These are phyloP conservation scores for Adoxophyes honmai DNA, from an alignment of 1,140 invertebrate species.

Conservation along the genomic window DNA sequence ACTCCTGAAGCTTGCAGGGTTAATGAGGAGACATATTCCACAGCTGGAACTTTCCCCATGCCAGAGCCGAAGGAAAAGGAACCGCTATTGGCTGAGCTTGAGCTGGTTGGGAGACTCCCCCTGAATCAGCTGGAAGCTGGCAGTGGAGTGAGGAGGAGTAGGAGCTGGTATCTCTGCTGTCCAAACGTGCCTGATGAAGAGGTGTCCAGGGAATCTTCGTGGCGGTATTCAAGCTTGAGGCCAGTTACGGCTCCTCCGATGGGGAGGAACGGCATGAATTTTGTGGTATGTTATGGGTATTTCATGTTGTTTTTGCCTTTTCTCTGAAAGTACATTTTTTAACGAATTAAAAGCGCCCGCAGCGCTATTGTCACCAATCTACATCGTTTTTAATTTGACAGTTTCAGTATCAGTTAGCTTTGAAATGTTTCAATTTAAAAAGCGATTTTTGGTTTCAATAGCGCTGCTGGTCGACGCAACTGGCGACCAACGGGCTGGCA, in stretches of 20 bases:
- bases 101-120: conserved; percentile 55
- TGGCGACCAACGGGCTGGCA: too few species aligned
- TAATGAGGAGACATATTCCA: conserved; percentile 67
- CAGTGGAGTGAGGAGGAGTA: conserved; percentile 52
- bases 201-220: conserved; percentile 59
- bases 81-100: conserved; percentile 58
- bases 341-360: too few species aligned
- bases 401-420: too few species aligned
- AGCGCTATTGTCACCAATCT: too few species aligned
- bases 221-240: conserved; percentile 62
- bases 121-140: conserved; percentile 46
- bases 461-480: too few species aligned
- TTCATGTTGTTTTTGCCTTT: background rate
- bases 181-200: conserved; percentile 65
- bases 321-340: too few species aligned
- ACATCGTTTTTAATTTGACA: too few species aligned
- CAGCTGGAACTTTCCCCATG: conserved; percentile 72
- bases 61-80: conserved; percentile 69
- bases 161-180: conserved; percentile 73
- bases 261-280: conserved; percentile 38
- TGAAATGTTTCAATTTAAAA: too few species aligned
- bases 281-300: conserved; percentile 18
- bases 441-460: too few species aligned
- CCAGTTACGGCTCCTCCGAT: conserved; percentile 55
- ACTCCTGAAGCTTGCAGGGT: conserved; percentile 44